Conservation (phyloP, 2,113 vertebrate species). For the Mustela lutreola region DNA sequence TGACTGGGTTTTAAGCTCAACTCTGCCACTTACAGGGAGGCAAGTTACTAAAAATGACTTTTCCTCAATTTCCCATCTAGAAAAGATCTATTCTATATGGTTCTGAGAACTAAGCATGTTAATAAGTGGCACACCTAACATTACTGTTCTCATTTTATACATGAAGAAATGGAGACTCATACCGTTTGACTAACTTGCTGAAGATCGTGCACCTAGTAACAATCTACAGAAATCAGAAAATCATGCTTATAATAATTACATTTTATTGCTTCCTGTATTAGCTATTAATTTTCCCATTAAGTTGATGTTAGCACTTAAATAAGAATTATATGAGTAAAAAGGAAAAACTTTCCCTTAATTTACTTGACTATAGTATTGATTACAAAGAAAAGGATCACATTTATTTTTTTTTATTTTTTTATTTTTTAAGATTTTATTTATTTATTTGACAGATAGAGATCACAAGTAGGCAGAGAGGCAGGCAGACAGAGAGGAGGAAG, state of each 20-base stretch:
- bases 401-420: not conserved
- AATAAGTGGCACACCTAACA: not conserved
- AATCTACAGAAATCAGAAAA: not conserved
- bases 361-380: not conserved
- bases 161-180: not conserved
- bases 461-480: too few relatives aligned
- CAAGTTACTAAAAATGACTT: not conserved
- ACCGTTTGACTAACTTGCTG: not conserved
- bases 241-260: not conserved
- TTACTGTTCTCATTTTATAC: not conserved
- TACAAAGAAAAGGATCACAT: not conserved
- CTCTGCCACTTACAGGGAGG: not conserved
- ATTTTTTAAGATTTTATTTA: too few relatives aligned
- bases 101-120: constrained; percentile 41
- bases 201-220: not conserved
- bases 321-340: not conserved
- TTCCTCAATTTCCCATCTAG: not conserved
- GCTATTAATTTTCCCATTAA: not conserved
- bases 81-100: not conserved
- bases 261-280: not conserved
- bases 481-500: too few relatives aligned
- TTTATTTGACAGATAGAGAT: too few relatives aligned
- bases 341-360: not conserved
- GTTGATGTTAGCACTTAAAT: constrained; percentile 1
- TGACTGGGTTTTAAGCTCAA: not conserved